Percentiles rank a stretch among this genome's conserved stretches.
These are phyloP conservation scores for Alauda arvensis DNA, from an alignment of 2,797 vertebrate genomes.

Conservation along the genomic window DNA sequence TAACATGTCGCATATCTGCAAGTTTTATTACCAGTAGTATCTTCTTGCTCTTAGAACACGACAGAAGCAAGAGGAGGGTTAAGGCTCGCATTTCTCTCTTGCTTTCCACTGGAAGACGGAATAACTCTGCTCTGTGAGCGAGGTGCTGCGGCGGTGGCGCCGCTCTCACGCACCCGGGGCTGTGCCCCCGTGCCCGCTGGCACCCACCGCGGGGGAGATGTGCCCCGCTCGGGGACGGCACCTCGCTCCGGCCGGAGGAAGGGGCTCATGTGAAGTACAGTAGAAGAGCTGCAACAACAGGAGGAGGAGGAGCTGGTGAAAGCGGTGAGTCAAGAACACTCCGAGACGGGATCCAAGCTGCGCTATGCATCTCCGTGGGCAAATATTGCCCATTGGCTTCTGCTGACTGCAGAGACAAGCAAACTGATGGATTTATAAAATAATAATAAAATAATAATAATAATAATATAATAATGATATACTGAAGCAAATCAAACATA, in stretches of 20 bases:
- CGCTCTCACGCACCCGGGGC: neutral
- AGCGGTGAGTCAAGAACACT: constrained; percentile 45
- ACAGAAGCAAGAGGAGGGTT: constrained; percentile 62
- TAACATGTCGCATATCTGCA: constrained; percentile 43
- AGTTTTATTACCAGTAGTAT: constrained; percentile 72
- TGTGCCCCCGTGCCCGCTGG: neutral
- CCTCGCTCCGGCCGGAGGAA: constrained; percentile 52
- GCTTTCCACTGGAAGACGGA: constrained; percentile 65
- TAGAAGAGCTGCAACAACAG: constrained; percentile 66
- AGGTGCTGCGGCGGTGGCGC: neutral
- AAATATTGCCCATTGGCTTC: constrained; percentile 88
- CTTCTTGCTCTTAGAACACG: constrained; percentile 64
- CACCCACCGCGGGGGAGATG: neutral
- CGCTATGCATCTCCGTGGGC: constrained; percentile 68
- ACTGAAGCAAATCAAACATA: constrained; percentile 67
- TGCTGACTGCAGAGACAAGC: constrained; percentile 77
- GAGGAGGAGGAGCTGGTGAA: constrained; percentile 25
- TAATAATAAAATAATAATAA: constrained; percentile 70
- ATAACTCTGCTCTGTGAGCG: constrained; percentile 31
- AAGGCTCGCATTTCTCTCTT: constrained; percentile 53
- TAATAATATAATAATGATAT: constrained; percentile 71
- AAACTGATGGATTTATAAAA: constrained; percentile 75
- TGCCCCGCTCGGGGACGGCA: neutral
- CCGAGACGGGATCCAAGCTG: constrained; percentile 53
- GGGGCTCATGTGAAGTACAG: constrained; percentile 62